Evolutionary conservation across 2,888 invertebrate species (phyloP).

Genomic region (Saturnia pavonia): DNA sequence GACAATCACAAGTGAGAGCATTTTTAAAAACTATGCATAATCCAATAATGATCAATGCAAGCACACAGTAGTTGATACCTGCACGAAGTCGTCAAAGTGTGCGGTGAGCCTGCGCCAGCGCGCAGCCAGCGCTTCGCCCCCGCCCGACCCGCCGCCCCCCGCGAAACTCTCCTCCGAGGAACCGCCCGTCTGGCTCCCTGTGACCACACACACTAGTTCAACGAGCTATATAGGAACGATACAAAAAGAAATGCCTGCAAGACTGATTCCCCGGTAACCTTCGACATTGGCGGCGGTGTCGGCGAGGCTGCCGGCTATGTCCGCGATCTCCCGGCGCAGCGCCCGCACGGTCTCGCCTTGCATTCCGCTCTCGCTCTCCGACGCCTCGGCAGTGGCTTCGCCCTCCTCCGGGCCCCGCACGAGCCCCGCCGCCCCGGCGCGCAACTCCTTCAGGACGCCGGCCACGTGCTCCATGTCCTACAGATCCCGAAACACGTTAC

Average conservation of each 20-base stretch:
- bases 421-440: slow-evolving; percentile 37
- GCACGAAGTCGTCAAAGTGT: slow-evolving; percentile 94
- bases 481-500: too few species aligned
- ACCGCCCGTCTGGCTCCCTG: slow-evolving; percentile 35
- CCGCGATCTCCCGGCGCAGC: slow-evolving; percentile 61
- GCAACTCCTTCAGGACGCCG: slow-evolving; percentile 68
- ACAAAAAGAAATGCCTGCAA: too few species aligned
- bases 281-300: slow-evolving; percentile 40
- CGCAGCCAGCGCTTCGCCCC: slow-evolving; percentile 81
- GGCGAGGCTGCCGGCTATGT: slow-evolving; percentile 70
- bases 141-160: slow-evolving; percentile 34
- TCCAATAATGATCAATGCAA: too few species aligned
- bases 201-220: slow-evolving; percentile 23
- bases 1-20: too few species aligned
- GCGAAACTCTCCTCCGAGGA: slow-evolving; percentile 65
- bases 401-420: slow-evolving; percentile 47
- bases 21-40: too few species aligned
- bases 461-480: slow-evolving; percentile 83
- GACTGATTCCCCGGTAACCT: too few species aligned
- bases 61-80: too few species aligned
- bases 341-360: slow-evolving; percentile 41
- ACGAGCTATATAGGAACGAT: too few species aligned
- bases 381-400: slow-evolving; percentile 40
- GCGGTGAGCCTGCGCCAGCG: slow-evolving; percentile 89
- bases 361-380: slow-evolving; percentile 19